These are phyloP conservation scores for Microdon myrmicae DNA, from an alignment of 2,888 invertebrate genomes.

Conservation along the genomic window DNA sequence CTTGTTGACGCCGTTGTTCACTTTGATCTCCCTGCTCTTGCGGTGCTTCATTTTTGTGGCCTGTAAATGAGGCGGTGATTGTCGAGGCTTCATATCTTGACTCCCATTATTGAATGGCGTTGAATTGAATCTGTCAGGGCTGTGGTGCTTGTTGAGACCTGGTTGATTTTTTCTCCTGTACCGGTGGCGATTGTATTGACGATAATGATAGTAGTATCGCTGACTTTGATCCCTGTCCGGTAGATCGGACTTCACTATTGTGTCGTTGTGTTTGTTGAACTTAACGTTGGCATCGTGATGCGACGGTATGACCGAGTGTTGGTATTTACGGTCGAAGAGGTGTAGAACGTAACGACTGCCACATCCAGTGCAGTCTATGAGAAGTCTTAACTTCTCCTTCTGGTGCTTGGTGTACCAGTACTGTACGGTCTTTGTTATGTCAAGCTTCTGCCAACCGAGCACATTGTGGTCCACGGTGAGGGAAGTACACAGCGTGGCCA, in stretches of 20 bases:
- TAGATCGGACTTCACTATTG: constrained; percentile 3
- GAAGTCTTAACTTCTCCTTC: constrained; percentile 74
- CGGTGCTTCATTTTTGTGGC: constrained; percentile 9
- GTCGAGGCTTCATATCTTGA: not conserved
- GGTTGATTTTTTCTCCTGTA: constrained; percentile 36
- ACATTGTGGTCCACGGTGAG: constrained; percentile 72
- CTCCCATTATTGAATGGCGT: constrained; percentile 8
- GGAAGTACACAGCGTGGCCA: constrained; percentile 71
- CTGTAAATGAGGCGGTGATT: constrained; percentile 10
- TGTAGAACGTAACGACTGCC: constrained; percentile 78
- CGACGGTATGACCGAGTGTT: constrained; percentile 6
- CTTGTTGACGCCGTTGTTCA: constrained; percentile 1
- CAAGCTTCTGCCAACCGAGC: constrained; percentile 88
- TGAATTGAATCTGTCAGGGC: not conserved
- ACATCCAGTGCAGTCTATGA: constrained; percentile 88
- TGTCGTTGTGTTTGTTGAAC: constrained; percentile 1
- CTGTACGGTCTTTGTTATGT: constrained; percentile 81
- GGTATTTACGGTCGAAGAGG: constrained; percentile 64
- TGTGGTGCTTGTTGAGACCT: not conserved
- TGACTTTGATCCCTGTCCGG: constrained; percentile 13
- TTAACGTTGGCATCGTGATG: constrained; percentile 1
- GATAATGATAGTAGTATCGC: constrained; percentile 25
- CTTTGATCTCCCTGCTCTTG: constrained; percentile 7
- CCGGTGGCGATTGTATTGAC: constrained; percentile 24
- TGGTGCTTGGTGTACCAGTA: constrained; percentile 74